These are phyloP conservation scores for Toxostoma redivivum DNA, from an alignment of 2,113 vertebrate species.

Conservation along the genomic window DNA sequence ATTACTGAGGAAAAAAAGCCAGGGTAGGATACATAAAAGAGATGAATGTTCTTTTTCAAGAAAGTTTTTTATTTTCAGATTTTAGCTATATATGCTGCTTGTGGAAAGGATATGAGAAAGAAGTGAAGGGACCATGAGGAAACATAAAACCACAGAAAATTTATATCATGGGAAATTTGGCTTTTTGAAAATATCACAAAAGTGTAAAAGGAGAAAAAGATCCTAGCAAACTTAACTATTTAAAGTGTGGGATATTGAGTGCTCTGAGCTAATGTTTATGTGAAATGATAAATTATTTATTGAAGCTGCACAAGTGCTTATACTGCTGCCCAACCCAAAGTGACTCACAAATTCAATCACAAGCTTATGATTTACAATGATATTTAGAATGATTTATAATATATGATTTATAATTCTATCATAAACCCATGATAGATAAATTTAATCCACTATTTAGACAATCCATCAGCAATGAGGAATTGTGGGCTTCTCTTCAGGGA, in stretches of 20 bases:
- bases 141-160: neutral
- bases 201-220: neutral
- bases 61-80: neutral
- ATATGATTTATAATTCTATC: neutral
- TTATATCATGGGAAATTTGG: neutral
- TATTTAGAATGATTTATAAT: neutral
- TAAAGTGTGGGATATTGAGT: neutral
- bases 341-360: neutral
- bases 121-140: neutral
- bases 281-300: neutral
- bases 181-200: neutral
- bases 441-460: neutral
- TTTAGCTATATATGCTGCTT: neutral
- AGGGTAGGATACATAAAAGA: neutral
- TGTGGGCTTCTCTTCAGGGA: neutral
- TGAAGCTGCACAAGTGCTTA: neutral
- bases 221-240: neutral
- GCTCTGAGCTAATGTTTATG: neutral
- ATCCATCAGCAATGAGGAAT: neutral
- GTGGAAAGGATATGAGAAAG: neutral
- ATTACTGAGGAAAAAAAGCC: neutral
- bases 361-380: neutral
- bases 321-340: neutral
- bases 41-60: neutral
- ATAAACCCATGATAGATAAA: neutral